These are phyloP conservation scores for Oncorhynchus masou DNA, from an alignment of 2,113 vertebrate species.

Conservation along the genomic window DNA sequence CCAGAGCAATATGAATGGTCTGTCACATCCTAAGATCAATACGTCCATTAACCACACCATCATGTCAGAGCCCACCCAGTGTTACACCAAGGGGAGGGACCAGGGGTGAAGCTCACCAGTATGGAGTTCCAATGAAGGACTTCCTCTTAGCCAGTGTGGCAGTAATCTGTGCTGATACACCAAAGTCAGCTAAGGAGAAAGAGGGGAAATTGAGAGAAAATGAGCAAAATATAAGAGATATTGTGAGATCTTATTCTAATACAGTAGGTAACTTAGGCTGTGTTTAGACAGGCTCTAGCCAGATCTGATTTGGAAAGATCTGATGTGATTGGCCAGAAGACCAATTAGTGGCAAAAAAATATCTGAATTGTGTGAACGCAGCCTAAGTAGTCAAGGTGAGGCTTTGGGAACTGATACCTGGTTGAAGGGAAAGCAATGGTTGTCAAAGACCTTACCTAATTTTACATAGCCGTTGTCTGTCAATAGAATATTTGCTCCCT, in stretches of 20 bases:
- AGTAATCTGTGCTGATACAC: constrained; percentile 97
- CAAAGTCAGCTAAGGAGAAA: constrained; percentile 86
- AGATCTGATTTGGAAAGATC: not conserved
- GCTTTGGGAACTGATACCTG: not conserved
- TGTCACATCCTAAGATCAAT: not conserved
- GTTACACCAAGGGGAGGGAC: not conserved
- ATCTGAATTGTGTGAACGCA: no score
- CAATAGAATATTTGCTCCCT: constrained; percentile 98
- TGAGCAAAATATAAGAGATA: constrained; percentile 1
- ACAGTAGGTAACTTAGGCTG: not conserved
- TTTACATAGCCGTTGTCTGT: constrained; percentile 98
- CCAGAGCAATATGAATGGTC: not conserved
- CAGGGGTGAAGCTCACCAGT: constrained; percentile 82
- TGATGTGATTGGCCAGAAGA: no score
- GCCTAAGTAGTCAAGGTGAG: not conserved
- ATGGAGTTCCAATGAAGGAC: constrained; percentile 98
- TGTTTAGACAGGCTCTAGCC: no score
- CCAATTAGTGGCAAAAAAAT: no score
- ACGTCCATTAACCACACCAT: not conserved
- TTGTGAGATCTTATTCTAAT: not conserved
- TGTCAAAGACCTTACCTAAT: constrained; percentile 79
- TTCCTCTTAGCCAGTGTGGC: constrained; percentile 98
- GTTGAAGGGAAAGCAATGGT: not conserved
- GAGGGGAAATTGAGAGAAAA: not conserved
- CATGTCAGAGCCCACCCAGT: not conserved